Percentiles rank a stretch among this genome's conserved stretches.
Conservation (phyloP, 1,140 invertebrate species). For the Panagrolaimus sp. region DNA sequence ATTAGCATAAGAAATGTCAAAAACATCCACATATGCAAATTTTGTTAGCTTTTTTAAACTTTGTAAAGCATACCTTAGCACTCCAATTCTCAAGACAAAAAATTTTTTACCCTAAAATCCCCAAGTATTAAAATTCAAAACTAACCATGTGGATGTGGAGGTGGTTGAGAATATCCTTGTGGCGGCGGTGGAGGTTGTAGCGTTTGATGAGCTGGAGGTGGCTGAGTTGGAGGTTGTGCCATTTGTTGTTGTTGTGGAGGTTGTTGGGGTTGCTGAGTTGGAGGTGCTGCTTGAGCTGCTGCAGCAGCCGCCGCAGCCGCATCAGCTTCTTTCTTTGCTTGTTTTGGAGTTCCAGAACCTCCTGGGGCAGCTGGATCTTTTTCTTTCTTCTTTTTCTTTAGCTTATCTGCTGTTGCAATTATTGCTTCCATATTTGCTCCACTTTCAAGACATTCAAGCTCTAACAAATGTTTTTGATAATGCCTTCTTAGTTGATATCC, state of each 20-base stretch:
- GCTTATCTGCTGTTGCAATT: conserved; percentile 55
- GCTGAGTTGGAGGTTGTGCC: not conserved
- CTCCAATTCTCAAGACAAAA: too few relatives aligned
- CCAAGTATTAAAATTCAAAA: not conserved
- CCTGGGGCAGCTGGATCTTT: conserved; percentile 31
- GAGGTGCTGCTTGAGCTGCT: not conserved
- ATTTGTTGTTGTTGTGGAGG: too few relatives aligned
- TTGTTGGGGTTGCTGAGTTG: too few relatives aligned
- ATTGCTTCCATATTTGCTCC: conserved; percentile 49
- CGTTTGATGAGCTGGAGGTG: too few relatives aligned
- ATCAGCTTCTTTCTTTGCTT: not conserved
- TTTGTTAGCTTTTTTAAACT: too few relatives aligned
- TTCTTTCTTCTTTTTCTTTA: conserved; percentile 56
- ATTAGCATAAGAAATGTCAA: too few relatives aligned
- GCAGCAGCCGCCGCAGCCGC: not conserved
- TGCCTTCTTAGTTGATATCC: conserved; percentile 55
- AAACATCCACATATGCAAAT: too few relatives aligned
- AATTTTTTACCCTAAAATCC: too few relatives aligned
- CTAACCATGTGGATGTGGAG: conserved; percentile 16
- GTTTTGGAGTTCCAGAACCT: not conserved
- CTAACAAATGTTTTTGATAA: conserved; percentile 52
- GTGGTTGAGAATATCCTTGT: too few relatives aligned
- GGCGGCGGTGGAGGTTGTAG: not conserved
- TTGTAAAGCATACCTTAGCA: too few relatives aligned
- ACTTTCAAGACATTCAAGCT: conserved; percentile 52